phyloP scores from a whole-genome alignment of 2,797 vertebrate species.

The Enteromius radiatus region DNA sequence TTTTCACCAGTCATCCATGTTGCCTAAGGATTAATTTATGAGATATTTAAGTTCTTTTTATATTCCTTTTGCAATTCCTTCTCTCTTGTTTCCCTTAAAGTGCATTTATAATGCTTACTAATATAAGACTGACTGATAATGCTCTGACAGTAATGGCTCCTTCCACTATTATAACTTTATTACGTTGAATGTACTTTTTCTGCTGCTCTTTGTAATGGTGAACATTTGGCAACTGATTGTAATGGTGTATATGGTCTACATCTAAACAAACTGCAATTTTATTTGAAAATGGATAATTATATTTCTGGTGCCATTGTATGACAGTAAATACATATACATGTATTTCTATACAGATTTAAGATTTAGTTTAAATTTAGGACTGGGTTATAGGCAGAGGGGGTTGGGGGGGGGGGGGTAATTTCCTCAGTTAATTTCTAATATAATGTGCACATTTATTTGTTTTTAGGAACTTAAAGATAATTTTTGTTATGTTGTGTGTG shows the following conservation, averaged over 20 bases:
- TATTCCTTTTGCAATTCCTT: neutral
- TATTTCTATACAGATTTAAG: neutral
- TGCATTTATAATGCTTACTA: neutral
- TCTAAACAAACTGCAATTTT: neutral
- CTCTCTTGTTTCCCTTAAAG: neutral
- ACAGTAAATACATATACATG: neutral
- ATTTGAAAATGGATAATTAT: neutral
- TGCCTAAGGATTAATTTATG: neutral
- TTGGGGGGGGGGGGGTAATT: neutral
- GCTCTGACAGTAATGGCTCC: neutral
- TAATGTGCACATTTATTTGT: neutral
- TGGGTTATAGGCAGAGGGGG: neutral
- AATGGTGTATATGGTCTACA: neutral
- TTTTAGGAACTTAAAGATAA: neutral
- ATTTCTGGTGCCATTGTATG: neutral
- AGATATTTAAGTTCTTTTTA: neutral
- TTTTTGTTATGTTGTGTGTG: neutral
- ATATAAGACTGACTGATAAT: conserved; percentile 20
- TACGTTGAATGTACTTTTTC: neutral
- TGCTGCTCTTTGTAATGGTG: neutral
- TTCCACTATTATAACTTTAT: neutral
- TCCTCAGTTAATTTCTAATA: neutral
- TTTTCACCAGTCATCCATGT: neutral
- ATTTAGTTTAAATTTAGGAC: neutral
- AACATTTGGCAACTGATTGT: neutral